phyloP scores from a whole-genome alignment of 2,797 vertebrate genomes.

The Galagoides demidoff region DNA sequence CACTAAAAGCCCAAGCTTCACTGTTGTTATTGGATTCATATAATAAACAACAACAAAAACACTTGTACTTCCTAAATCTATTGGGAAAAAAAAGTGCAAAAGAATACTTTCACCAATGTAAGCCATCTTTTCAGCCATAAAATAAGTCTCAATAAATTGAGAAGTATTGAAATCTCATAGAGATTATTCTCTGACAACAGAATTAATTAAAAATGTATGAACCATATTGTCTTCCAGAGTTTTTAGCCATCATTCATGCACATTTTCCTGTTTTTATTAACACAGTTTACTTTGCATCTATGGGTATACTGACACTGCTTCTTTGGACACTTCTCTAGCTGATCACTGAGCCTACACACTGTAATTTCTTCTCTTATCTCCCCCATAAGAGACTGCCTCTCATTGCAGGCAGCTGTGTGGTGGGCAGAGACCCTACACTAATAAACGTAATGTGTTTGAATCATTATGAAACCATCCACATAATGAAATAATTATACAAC shows the following conservation, averaged over 20 bases:
- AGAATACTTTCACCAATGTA: neutral
- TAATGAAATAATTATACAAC: too few species aligned
- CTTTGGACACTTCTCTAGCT: slow-evolving; percentile 5
- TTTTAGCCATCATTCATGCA: neutral
- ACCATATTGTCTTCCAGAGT: neutral
- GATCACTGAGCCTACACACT: neutral
- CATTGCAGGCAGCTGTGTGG: neutral
- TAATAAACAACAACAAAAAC: neutral
- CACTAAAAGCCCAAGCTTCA: neutral
- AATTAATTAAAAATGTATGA: slow-evolving; percentile 3
- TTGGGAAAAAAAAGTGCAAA: neutral
- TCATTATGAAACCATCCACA: too few species aligned
- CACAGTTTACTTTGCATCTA: neutral
- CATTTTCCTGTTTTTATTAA: neutral
- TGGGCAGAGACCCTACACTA: neutral
- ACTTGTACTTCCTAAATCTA: neutral
- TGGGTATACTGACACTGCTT: neutral
- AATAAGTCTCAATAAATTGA: neutral
- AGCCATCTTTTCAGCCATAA: neutral
- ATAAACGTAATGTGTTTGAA: too few species aligned
- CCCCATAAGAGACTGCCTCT: neutral
- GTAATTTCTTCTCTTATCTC: slow-evolving; percentile 10
- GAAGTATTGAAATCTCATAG: neutral
- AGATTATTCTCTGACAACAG: neutral
- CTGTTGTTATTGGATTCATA: neutral